Percentiles rank a stretch among this genome's conserved stretches.
phyloP scores from a whole-genome alignment of 30 jellyfish, hydroid and myxozoan species.

The Aurelia aurita region DNA sequence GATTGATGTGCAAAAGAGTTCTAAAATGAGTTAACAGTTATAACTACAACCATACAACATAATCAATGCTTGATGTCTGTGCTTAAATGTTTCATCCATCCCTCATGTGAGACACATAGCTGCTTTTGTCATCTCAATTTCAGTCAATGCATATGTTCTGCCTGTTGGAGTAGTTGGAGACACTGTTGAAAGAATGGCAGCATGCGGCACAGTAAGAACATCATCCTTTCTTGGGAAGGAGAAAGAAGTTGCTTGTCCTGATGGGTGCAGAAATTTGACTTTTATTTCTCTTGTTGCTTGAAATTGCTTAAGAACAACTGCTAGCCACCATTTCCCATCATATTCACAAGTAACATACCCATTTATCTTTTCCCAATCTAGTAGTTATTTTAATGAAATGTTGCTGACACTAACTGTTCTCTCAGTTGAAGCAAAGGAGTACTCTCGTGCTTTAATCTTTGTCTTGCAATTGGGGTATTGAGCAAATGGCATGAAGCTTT shows the following conservation, averaged over 20 bases:
- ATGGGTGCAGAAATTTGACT: slow-evolving; percentile 5
- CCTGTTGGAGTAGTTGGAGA: slow-evolving; percentile 41
- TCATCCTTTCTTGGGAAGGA: not conserved
- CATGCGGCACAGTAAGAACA: not conserved
- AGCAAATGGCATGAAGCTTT: too few species aligned
- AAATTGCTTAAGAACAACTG: not conserved
- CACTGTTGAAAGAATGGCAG: slow-evolving; percentile 3
- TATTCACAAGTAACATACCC: slow-evolving; percentile 21
- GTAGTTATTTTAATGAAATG: not conserved
- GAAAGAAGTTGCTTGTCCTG: slow-evolving; percentile 13
- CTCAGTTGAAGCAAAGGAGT: too few species aligned
- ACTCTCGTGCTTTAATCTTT: too few species aligned
- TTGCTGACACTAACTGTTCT: not conserved
- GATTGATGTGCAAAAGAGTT: too few species aligned
- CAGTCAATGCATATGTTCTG: not conserved
- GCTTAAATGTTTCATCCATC: too few species aligned
- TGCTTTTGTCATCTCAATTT: not conserved
- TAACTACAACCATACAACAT: too few species aligned
- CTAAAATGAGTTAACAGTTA: too few species aligned
- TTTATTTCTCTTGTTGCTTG: slow-evolving; percentile 2
- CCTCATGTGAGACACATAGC: too few species aligned
- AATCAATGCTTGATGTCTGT: too few species aligned
- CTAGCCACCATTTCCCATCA: slow-evolving; percentile 31
- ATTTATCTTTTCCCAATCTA: not conserved
- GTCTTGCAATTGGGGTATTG: too few species aligned